Percentiles rank a stretch among this genome's conserved stretches.
Conservation (phyloP, 2,888 invertebrate species). For the Poecilobothrus nobilitatus region DNA sequence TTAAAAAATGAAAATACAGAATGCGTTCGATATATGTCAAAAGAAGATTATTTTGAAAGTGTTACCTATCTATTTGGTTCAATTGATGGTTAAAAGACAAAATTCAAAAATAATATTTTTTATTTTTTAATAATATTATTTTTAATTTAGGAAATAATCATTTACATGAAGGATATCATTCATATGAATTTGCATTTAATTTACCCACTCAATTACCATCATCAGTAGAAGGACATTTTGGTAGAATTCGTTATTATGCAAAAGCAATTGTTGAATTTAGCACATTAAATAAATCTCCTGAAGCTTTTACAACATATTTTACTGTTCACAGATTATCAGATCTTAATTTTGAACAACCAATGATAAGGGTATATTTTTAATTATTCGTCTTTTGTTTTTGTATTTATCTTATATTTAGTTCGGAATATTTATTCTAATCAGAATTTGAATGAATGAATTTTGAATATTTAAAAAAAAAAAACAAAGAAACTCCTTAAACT, state of each 20-base stretch:
- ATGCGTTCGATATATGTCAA: slow-evolving; percentile 40
- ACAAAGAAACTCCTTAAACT: too few relatives aligned
- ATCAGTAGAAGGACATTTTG: slow-evolving; percentile 67
- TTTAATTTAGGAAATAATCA: background rate
- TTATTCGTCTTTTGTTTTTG: too few relatives aligned
- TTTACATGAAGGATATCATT: slow-evolving; percentile 49
- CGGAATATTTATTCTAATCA: background rate
- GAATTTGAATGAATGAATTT: too few relatives aligned
- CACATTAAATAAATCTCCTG: slow-evolving; percentile 75
- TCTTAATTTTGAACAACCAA: slow-evolving; percentile 61
- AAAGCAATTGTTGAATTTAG: slow-evolving; percentile 71
- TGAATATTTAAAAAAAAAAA: too few relatives aligned
- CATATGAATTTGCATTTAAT: slow-evolving; percentile 71
- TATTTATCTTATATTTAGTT: background rate
- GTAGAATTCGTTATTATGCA: slow-evolving; percentile 68
- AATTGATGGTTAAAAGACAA: slow-evolving; percentile 30
- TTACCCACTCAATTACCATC: slow-evolving; percentile 65
- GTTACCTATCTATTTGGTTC: slow-evolving; percentile 45
- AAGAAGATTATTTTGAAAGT: slow-evolving; percentile 48
- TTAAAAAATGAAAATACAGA: slow-evolving; percentile 28
- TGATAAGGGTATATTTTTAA: slow-evolving; percentile 32
- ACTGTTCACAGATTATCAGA: slow-evolving; percentile 71
- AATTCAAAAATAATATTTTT: background rate
- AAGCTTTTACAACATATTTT: slow-evolving; percentile 66
- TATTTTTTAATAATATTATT: background rate